A percentile compares a stretch with the other conserved stretches of the same genome.
phyloP scores from a whole-genome alignment of 1,140 invertebrate species.

The Sminthurinus signatus region DNA sequence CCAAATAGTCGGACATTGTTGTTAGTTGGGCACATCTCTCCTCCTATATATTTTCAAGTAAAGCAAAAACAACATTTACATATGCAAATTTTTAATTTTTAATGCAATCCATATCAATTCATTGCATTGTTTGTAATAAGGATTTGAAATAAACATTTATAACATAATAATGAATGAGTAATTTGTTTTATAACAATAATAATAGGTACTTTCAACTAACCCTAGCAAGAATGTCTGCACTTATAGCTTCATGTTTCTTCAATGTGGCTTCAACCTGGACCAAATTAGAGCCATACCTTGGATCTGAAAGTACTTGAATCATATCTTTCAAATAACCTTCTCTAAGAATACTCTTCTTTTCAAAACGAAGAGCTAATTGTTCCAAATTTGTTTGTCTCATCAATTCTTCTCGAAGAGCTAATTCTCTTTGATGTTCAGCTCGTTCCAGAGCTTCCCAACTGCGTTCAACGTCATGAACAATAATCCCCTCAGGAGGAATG shows the following conservation, averaged over 20 bases:
- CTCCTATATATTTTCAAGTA: constrained; percentile 54
- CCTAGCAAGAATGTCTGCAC: constrained; percentile 87
- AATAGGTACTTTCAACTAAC: constrained; percentile 44
- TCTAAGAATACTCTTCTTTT: constrained; percentile 83
- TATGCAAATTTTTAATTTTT: neutral
- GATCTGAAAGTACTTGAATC: constrained; percentile 90
- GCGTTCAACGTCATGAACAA: constrained; percentile 85
- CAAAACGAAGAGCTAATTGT: constrained; percentile 92
- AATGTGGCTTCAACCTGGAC: constrained; percentile 92
- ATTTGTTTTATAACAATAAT: neutral
- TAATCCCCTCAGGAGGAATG: constrained; percentile 79
- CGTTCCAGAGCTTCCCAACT: constrained; percentile 89
- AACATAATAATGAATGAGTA: neutral
- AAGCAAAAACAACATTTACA: neutral
- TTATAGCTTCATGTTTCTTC: constrained; percentile 98
- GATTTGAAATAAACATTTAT: too few relatives aligned
- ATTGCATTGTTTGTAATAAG: too few relatives aligned
- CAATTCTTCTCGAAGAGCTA: constrained; percentile 84
- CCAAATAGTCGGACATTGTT: constrained; percentile 82
- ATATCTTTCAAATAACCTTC: constrained; percentile 96
- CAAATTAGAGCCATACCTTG: constrained; percentile 81
- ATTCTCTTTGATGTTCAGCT: constrained; percentile 88
- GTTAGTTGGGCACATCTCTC: constrained; percentile 90
- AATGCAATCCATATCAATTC: too few relatives aligned
- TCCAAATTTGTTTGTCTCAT: constrained; percentile 88